Evolutionary conservation across 2,797 vertebrate genomes (phyloP).

Genomic region (Poecilia velifera): DNA sequence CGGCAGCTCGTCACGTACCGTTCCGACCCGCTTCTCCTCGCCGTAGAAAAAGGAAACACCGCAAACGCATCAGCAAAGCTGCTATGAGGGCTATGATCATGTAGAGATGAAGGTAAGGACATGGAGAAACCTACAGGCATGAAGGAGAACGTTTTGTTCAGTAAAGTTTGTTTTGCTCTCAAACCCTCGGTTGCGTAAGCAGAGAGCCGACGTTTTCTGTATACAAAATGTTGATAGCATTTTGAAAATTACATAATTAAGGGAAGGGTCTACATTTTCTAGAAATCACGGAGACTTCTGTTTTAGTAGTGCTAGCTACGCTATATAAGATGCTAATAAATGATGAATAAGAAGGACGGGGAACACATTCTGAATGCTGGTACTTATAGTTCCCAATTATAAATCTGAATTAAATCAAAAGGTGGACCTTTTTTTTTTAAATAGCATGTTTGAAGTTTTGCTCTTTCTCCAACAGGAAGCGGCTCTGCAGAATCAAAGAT

Average conservation of each 20-base stretch:
- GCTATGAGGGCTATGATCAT: conserved; percentile 82
- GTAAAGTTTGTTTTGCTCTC: background rate
- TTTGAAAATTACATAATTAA: background rate
- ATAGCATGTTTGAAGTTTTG: background rate
- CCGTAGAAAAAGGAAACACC: conserved; percentile 72
- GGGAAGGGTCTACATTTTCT: background rate
- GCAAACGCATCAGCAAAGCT: conserved; percentile 80
- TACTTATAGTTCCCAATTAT: background rate
- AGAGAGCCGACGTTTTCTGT: too few species aligned
- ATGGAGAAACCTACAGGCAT: background rate
- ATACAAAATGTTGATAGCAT: background rate
- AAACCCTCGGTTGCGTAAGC: background rate
- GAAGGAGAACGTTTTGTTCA: background rate
- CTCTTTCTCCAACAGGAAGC: conserved; percentile 40
- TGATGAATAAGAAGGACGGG: background rate
- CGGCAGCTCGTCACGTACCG: conserved; percentile 33
- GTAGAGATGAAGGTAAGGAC: conserved; percentile 71
- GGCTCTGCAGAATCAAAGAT: conserved; percentile 28
- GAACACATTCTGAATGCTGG: background rate
- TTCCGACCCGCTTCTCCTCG: conserved; percentile 61
- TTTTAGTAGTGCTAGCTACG: background rate
- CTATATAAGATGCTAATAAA: background rate
- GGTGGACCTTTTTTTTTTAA: background rate
- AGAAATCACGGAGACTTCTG: background rate
- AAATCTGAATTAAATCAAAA: background rate